Conservation (phyloP, 2,888 invertebrate species). For the Fragum sueziense region DNA sequence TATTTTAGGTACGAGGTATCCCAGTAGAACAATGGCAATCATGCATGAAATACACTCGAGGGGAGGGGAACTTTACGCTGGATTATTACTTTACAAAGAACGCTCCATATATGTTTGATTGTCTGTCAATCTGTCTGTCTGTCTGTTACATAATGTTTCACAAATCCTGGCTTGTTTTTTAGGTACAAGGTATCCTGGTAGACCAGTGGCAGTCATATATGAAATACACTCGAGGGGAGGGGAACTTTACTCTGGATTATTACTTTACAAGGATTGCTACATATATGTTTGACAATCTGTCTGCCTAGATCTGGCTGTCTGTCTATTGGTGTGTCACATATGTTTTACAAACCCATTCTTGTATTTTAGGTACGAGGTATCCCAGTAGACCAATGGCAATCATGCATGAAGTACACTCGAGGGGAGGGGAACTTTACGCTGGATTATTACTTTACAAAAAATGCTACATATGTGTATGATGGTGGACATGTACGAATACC, state of each 20-base stretch:
- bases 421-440: conserved; percentile 63
- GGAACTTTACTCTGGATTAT: conserved; percentile 68
- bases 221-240: conserved; percentile 55
- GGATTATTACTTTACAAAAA: conserved; percentile 67
- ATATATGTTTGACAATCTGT: too few relatives aligned
- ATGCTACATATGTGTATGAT: conserved; percentile 30
- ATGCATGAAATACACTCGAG: conserved; percentile 61
- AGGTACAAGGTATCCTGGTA: conserved; percentile 59
- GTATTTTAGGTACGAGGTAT: conserved; percentile 65
- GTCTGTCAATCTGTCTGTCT: conserved; percentile 45
- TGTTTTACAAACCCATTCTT: too few relatives aligned
- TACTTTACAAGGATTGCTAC: too few relatives aligned
- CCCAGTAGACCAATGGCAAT: conserved; percentile 64
- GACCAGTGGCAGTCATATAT: conserved; percentile 70
- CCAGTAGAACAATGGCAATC: conserved; percentile 66
- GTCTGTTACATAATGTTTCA: too few relatives aligned
- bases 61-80: conserved; percentile 63
- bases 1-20: conserved; percentile 64
- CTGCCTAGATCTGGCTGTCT: too few relatives aligned
- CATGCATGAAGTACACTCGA: conserved; percentile 63
- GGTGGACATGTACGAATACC: conserved; percentile 46
- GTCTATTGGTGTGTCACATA: too few relatives aligned
- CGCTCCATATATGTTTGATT: conserved; percentile 33
- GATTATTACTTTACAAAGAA: conserved; percentile 67
- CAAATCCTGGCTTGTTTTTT: conserved; percentile 62